Evolutionary conservation across 2,888 invertebrate genomes (phyloP).

Genomic region (Hirtodrosophila cameraria): DNA sequence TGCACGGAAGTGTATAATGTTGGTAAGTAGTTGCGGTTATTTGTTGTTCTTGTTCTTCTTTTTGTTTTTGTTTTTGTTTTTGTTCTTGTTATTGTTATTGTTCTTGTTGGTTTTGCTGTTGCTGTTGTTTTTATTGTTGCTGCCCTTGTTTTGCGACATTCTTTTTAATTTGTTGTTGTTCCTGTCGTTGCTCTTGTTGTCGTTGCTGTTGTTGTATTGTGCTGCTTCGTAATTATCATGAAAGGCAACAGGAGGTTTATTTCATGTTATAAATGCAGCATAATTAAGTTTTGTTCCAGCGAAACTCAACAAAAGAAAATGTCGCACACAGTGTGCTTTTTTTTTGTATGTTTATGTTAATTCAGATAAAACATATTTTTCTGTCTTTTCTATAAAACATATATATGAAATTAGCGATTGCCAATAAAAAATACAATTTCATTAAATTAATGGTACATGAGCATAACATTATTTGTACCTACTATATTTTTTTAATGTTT

Average conservation of each 20-base stretch:
- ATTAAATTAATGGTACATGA: neutral
- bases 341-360: constrained; percentile 12
- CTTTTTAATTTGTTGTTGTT: constrained; percentile 4
- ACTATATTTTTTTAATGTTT: neutral
- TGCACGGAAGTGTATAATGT: constrained; percentile 78
- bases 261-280: constrained; percentile 67
- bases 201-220: constrained; percentile 37
- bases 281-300: constrained; percentile 62
- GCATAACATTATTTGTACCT: neutral
- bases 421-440: constrained; percentile 14
- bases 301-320: constrained; percentile 12
- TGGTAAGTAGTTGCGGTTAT: constrained; percentile 78
- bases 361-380: constrained; percentile 34
- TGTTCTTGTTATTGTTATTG: no score
- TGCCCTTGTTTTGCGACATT: constrained; percentile 34
- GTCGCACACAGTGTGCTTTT: constrained; percentile 1
- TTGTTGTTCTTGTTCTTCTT: constrained; percentile 38
- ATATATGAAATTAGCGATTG: constrained; percentile 4
- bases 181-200: neutral
- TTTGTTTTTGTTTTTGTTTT: constrained; percentile 24
- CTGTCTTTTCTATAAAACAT: neutral
- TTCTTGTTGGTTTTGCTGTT: constrained; percentile 8
- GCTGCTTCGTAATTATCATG: constrained; percentile 63
- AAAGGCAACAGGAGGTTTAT: constrained; percentile 79
- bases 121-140: constrained; percentile 24